These are phyloP conservation scores for Mormoops blainvillei DNA, from an alignment of 2,113 vertebrate genomes.

Conservation along the genomic window DNA sequence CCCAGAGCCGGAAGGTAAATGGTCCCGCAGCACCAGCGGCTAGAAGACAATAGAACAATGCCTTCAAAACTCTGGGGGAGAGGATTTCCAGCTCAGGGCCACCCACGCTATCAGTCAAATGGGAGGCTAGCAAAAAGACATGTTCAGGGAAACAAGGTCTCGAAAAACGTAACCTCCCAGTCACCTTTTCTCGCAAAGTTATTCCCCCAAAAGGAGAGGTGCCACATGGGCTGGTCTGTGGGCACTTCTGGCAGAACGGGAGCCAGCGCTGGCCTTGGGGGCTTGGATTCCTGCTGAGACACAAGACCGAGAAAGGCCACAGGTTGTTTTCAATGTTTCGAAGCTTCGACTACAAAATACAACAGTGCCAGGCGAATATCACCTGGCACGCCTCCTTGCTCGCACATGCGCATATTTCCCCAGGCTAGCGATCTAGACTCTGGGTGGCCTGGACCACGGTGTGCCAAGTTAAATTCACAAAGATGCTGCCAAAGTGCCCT, in stretches of 20 bases:
- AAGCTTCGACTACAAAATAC: background rate
- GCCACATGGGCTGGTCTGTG: background rate
- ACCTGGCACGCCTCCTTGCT: background rate
- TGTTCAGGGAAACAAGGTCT: background rate
- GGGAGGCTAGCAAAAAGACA: background rate
- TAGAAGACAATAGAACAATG: slow-evolving; percentile 28
- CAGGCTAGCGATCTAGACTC: background rate
- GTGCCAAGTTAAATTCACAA: background rate
- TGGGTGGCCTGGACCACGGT: background rate
- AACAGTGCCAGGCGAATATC: rapidly evolving
- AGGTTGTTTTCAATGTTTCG: rapidly evolving
- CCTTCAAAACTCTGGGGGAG: background rate
- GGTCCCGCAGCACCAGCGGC: background rate
- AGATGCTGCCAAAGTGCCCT: background rate
- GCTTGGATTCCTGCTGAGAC: background rate
- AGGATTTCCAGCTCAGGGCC: background rate
- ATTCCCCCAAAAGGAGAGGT: background rate
- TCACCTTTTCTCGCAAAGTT: background rate
- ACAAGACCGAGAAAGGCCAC: background rate
- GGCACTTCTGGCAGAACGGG: background rate
- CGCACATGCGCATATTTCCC: rapidly evolving
- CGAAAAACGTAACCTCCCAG: background rate
- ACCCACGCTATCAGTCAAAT: background rate
- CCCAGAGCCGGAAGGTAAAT: background rate
- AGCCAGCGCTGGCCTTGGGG: background rate